Base-by-base conservation (phyloP, 2,797 vertebrate species). In the Myripristis jacobus region DNA sequence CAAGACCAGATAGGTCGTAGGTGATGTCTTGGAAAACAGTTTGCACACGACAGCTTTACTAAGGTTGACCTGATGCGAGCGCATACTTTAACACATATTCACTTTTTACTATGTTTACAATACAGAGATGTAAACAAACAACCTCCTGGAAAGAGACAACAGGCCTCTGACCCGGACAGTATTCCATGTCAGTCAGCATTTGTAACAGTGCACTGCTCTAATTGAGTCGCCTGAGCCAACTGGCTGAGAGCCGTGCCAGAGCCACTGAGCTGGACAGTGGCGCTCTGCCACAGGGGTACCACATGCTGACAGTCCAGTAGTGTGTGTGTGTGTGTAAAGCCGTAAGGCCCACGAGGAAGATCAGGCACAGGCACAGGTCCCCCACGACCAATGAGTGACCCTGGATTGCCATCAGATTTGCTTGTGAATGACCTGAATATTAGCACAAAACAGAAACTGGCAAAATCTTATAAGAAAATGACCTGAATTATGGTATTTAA, bases 111-210 rank as follows among this genome's bases (percentile, higher is more conserved):
- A 21, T 65, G 58, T 79, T 24, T 70, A 9, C 38, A 67, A 68
- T 66, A 3, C 34, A 53, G 24, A 21, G 56, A 68, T 53, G 62
- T 79, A 70, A 86, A 67, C 74, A 79, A 84, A 80, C 70, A 70
- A 6, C 72, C 66, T 58, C 61, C 47, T 58, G 52, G 56, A 66
- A 11, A 50, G 64, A 60, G 58, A 77, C 66, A 73, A 50, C 66
- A 52, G 69, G 67, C 31, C 56, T 75, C 29, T 79, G 75, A 84
- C 79, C 83, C 10, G 9, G 21, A 72, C 22, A 29, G 22, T 77
- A 84, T 85, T 82, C 79, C 69, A 61, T 57, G 68, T 69, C 75
- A 64, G 51, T 76, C 82, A 81, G 50, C 53, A 15, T 87, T 76
- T 80, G 67, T 70, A 76, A 82, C 73, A 60, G 66, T 77, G 79